phyloP scores from a whole-genome alignment of 2,888 invertebrate species.

The Drosophila recens region DNA sequence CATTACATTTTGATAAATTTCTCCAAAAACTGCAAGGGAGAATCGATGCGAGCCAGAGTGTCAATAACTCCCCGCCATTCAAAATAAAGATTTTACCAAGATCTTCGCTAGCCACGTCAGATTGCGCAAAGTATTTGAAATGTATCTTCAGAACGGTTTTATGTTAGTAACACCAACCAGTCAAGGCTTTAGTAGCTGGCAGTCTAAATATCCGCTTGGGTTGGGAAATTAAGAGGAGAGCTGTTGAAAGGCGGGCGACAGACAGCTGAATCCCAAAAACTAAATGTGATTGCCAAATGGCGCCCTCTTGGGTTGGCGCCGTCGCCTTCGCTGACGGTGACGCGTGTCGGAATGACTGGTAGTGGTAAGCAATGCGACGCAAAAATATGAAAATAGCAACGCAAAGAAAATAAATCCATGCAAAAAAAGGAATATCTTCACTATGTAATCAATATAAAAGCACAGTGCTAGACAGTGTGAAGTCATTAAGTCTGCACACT shows the following conservation, averaged over 20 bases:
- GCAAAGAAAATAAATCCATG: slow-evolving; percentile 4
- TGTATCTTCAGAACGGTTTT: slow-evolving; percentile 1
- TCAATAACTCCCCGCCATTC: neutral
- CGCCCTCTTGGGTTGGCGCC: slow-evolving; percentile 62
- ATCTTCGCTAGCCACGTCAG: neutral
- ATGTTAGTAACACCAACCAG: slow-evolving; percentile 7
- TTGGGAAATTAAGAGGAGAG: slow-evolving; percentile 4
- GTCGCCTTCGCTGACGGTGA: slow-evolving; percentile 7
- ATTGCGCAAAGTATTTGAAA: slow-evolving; percentile 20
- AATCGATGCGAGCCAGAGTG: neutral
- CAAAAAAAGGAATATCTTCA: slow-evolving; percentile 3
- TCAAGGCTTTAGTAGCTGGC: slow-evolving; percentile 17
- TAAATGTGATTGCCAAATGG: slow-evolving; percentile 76
- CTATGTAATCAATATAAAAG: neutral
- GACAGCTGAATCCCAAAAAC: slow-evolving; percentile 44
- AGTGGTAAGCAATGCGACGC: slow-evolving; percentile 33
- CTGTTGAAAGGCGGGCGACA: slow-evolving; percentile 6
- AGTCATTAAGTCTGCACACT: neutral
- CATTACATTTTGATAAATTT: too few relatives aligned
- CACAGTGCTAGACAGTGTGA: neutral
- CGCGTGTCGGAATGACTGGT: slow-evolving; percentile 22
- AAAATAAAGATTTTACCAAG: neutral
- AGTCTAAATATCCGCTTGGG: slow-evolving; percentile 10
- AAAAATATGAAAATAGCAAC: slow-evolving; percentile 37
- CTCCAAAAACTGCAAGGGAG: neutral